Evolutionary conservation across 2,113 vertebrate species (phyloP), one percentile per base, ranked within the genome.

Genomic region (Gobius niger): DNA sequence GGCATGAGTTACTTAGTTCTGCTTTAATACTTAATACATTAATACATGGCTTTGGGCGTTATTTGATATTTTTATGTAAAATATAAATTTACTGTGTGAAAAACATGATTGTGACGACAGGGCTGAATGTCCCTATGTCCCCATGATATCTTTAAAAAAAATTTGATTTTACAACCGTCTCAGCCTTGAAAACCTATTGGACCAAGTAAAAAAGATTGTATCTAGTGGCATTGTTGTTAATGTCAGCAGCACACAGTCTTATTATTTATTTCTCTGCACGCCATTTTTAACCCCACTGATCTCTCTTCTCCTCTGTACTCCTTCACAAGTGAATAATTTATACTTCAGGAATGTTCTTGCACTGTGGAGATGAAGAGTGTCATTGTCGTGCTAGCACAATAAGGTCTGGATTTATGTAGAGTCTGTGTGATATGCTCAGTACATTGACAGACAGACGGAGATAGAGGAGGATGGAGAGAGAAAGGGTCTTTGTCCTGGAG

Each of bases 341-440:
- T 7, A 61, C 53, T 59, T 8, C 16, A 78, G 80, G 86, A 91
- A 91, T 92, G 88, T 79, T 67, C 41, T 70, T 70, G 67, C 72
- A 67, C 70, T 42, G 70, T 63, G 59, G 68, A 78, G 52, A 90
- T 92, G 83, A 92, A 93, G 87, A 74, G 75, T 54, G 68, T 76
- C 86, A 78, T 90, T 93, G 92, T 93, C 41, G 47, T 12, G 49
- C 3, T 7, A n/a, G 65, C 82, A 89, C 89, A 91, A 91, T 88
- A 85, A 87, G 76, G 82, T 65, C 78, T 65, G 70, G 67, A 75
- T 91, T 89, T 82, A 88, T 87, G 81, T 86, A 75, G 87, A 72
- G 72, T 49, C 75, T 75, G 72, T 84, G 85, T 87, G 86, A 86
- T 84, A 82, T 68, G 59, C 77, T 75, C 76, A 67, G 57, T 70